Base-by-base conservation (phyloP, 2,113 vertebrate genomes). In the Heliornis fulica region DNA sequence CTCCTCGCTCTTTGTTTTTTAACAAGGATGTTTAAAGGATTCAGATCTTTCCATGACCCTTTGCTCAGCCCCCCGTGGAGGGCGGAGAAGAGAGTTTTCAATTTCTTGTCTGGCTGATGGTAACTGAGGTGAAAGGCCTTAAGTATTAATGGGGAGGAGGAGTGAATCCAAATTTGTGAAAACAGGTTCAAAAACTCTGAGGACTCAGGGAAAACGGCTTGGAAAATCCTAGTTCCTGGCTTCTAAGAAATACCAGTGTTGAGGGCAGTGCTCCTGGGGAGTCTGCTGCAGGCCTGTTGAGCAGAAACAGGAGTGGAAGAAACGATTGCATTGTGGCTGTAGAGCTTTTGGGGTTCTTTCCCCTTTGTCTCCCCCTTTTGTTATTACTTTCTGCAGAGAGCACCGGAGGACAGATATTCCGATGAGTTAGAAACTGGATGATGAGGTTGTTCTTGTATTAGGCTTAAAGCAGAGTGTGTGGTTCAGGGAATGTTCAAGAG, bases 261-360 rank as follows among this genome's bases (percentile, higher is more conserved):
- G 94, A 96, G 93, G 81, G 85, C 92, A 69, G 88, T 1, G 0
- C 94, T 96, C 95, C 80, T 61, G 71, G 59, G 54, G 85, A 96
- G 90, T 80, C 90, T 94, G 69, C 54, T 71, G 60, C 65, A 20
- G 2, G 10, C 64, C 75, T 70, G 66, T 60, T 84, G 64, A 87
- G 77, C 25, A 59, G 50, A 84, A 79, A 31, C 10, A 34, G 69
- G 84, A 89, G 84, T 64, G 89, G 92, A 86, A 46, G 53, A 43
- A 75, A 51, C n/a, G 23, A 23, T 77, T 93, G 63, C 75, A 13
- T 1, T 16, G 76, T 59, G 59, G 40, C 79, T 84, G 2, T 40
- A 23, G 94, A 96, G 85, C 76, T 93, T 97, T 96, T 97, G 95
- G 90, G 90, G 92, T 96, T 97, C 95, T 97, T 97, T 96, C 63